Evolutionary conservation across 2,888 invertebrate species (phyloP), one percentile per base, ranked within the genome.

Genomic region (Cephus pygmeus): DNA sequence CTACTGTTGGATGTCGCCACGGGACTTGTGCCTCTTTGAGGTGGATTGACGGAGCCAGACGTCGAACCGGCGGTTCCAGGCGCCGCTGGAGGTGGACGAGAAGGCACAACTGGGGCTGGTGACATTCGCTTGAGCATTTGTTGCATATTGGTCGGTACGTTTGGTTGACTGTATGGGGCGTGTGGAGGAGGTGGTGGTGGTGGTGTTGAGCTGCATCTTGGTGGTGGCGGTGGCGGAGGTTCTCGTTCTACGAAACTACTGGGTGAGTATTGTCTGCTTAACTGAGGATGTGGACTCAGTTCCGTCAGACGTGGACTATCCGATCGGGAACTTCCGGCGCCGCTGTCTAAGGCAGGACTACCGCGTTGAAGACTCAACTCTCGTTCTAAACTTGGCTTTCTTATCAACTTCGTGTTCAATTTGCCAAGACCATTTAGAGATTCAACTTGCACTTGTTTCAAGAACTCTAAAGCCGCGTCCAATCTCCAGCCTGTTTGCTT

Each of bases 331-430:
- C 97, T 97, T 75, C 97, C 97, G 23, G 97, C 97, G 31, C 97
- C 97, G 77, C 96, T 97, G 89, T 97, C 97, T 80, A 97, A 92
- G 33, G 97, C 97, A 12, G 98, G 97, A 90, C 97, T 97, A 76
- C 96, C 96, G 81, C 97, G 94, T 85, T 96, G 95, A 33, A 95
- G 92, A 83, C 94, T 95, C 79, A 96, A 92, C 90, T 97, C 97
- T 75, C 97, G 94, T 92, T 98, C 98, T 83, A 98, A 94, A 92
- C 97, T 97, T 69, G 97, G 97, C 90, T 97, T 97, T 76, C 97
- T 94, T 83, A 96, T 97, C 75, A 97, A 93, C 91, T 97, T 97
- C 80, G 95, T 94, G 77, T 89, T 91, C 4, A 91, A 85, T 81
- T 91, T 91, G 86, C 93, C 93, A 80, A 95, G 92, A 76, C 94